Base-by-base conservation (phyloP, 2,797 vertebrate genomes). In the Menidia menidia region DNA sequence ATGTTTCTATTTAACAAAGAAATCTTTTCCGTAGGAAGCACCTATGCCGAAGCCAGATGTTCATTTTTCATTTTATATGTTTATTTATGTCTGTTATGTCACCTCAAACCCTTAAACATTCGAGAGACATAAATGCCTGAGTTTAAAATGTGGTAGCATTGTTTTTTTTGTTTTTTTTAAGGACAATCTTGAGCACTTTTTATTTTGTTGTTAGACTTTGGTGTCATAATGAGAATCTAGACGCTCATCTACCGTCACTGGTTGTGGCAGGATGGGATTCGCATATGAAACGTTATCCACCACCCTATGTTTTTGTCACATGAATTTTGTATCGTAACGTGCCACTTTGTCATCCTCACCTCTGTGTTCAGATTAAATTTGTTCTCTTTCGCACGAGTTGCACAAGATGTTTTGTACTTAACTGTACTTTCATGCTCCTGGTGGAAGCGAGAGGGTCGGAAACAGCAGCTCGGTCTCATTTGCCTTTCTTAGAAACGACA, bases 161-260 rank as follows among this genome's bases (percentile, higher is more conserved):
- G 4, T 79, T 78, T 12, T 60, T 65, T 43, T 52, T 78, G 77
- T 12, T 57, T 65, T 43, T 52, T 83, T 69, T 19, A 73, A 82
- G 67, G 82, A 90, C 85, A 87, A 91, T 91, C 82, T 73, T 59
- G 48, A 89, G 91, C 91, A 92, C 90, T 90, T 92, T 80, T 61
- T 91, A 74, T 58, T 76, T 57, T 67, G 61, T 82, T 78, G 45
- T 85, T 81, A 19, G 71, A 61, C 25, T 64, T 77, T 42, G n/a
- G 59, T 78, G 33, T 80, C 63, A 58, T 58, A 31, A 13, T 76
- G 52, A 75, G 18, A 77, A 75, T 86, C 78, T 82, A 85, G 83
- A 87, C 78, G 67, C 83, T 88, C 58, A 71, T 78, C 55, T 80
- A 86, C 80, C 82, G 88, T 78, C 82, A 63, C 60, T 64, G 41